phyloP scores from a whole-genome alignment of 2,888 invertebrate genomes.

The Agrotis ipsilon region DNA sequence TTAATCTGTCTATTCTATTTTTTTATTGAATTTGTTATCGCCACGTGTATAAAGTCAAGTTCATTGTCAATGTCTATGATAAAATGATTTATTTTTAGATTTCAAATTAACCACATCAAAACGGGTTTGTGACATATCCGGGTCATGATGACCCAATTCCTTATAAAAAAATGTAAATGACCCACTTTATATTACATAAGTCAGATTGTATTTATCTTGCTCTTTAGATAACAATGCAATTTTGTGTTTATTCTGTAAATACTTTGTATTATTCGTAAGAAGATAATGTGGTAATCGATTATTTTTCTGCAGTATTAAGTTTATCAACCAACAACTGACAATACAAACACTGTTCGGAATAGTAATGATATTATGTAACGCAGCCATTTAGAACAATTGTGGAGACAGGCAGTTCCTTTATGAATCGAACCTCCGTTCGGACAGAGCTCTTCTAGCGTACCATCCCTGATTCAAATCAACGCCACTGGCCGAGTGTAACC shows the following conservation, averaged over 20 bases:
- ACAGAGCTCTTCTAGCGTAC: slow-evolving; percentile 28
- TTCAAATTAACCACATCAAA: neutral
- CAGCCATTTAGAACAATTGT: slow-evolving; percentile 17
- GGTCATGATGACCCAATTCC: slow-evolving; percentile 8
- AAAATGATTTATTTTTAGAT: slow-evolving; percentile 5
- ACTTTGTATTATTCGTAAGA: slow-evolving; percentile 4
- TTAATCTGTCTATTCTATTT: neutral
- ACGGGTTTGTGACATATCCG: neutral
- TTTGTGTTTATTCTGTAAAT: slow-evolving; percentile 10
- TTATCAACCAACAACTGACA: neutral
- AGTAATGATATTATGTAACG: slow-evolving; percentile 9
- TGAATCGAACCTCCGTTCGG: slow-evolving; percentile 18
- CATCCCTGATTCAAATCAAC: slow-evolving; percentile 58
- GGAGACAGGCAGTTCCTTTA: slow-evolving; percentile 10
- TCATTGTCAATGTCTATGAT: slow-evolving; percentile 26
- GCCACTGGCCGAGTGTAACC: slow-evolving; percentile 52
- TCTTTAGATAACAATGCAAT: slow-evolving; percentile 2
- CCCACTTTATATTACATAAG: slow-evolving; percentile 7
- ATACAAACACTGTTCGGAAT: slow-evolving; percentile 2
- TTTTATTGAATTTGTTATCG: slow-evolving; percentile 11
- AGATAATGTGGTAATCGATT: slow-evolving; percentile 26
- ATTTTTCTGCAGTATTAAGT: slow-evolving; percentile 9
- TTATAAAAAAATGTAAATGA: neutral
- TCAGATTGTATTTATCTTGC: slow-evolving; percentile 4
- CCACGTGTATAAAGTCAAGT: slow-evolving; percentile 5